Evolutionary conservation across 2,797 vertebrate species (phyloP).

Genomic region (Remorina albescens): DNA sequence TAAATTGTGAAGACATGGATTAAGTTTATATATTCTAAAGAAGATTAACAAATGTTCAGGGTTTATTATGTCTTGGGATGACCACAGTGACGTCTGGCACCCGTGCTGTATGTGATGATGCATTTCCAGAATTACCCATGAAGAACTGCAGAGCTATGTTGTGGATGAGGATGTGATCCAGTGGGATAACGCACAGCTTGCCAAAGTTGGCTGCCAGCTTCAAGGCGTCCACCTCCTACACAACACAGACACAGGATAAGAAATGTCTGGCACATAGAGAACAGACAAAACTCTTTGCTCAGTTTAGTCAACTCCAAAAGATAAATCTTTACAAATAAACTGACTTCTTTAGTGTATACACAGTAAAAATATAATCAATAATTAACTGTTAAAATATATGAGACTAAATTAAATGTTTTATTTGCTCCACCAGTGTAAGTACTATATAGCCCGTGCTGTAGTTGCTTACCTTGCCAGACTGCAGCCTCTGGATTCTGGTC

Average conservation of each 20-base stretch:
- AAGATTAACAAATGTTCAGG: slow-evolving; percentile 45
- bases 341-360: slow-evolving; percentile 11
- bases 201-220: slow-evolving; percentile 97
- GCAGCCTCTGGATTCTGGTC: slow-evolving; percentile 96
- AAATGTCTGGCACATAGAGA: slow-evolving; percentile 20
- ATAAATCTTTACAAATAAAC: slow-evolving; percentile 19
- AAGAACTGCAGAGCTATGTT: slow-evolving; percentile 99
- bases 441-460: neutral
- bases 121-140: slow-evolving; percentile 89
- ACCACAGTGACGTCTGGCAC: slow-evolving; percentile 24
- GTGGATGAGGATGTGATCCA: slow-evolving; percentile 98
- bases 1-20: slow-evolving; percentile 17
- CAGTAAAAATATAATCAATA: neutral
- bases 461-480: slow-evolving; percentile 95
- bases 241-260: slow-evolving; percentile 31
- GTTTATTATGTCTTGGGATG: slow-evolving; percentile 20
- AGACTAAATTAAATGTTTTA: neutral
- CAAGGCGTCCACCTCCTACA: slow-evolving; percentile 96
- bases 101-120: slow-evolving; percentile 16
- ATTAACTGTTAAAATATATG: neutral
- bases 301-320: neutral
- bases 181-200: slow-evolving; percentile 97
- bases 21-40: slow-evolving; percentile 37
- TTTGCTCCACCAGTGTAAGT: neutral
- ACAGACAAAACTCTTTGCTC: neutral